phyloP scores from a whole-genome alignment of 2,113 vertebrate species.

The Proterorhinus semilunaris region DNA sequence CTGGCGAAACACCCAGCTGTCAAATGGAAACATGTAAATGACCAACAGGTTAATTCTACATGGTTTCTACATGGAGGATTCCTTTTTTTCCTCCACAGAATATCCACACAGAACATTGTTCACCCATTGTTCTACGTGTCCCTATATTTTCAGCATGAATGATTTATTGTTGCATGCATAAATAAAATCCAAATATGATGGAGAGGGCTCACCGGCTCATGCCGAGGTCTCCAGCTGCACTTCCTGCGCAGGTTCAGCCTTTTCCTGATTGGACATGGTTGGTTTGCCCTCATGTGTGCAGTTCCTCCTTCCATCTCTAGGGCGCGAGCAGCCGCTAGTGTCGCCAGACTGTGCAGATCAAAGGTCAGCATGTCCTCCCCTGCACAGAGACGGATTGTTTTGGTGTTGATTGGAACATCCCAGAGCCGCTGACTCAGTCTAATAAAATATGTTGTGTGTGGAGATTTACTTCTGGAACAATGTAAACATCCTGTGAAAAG shows the following conservation, averaged over 20 bases:
- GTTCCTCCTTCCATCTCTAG: slow-evolving; percentile 73
- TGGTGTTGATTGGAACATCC: slow-evolving; percentile 34
- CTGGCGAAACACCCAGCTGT: no score
- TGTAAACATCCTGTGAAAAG: slow-evolving; percentile 60
- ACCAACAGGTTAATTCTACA: neutral
- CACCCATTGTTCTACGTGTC: slow-evolving; percentile 18
- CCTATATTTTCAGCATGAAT: slow-evolving; percentile 20
- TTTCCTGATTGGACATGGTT: slow-evolving; percentile 73
- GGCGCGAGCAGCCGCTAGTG: slow-evolving; percentile 88
- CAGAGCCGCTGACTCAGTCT: slow-evolving; percentile 24
- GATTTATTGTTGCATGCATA: slow-evolving; percentile 23
- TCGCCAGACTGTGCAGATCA: slow-evolving; percentile 91
- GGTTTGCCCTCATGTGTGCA: slow-evolving; percentile 10
- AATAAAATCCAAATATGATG: slow-evolving; percentile 1
- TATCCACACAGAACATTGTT: slow-evolving; percentile 7
- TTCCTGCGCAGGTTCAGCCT: slow-evolving; percentile 86
- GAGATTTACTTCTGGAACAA: slow-evolving; percentile 54
- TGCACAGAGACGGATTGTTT: slow-evolving; percentile 53
- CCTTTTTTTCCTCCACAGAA: neutral
- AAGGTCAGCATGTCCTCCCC: slow-evolving; percentile 86
- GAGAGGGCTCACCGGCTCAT: slow-evolving; percentile 83
- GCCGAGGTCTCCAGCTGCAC: slow-evolving; percentile 90
- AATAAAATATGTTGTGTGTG: slow-evolving; percentile 24
- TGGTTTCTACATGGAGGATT: neutral
- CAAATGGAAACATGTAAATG: neutral